Evolutionary conservation across 92 coral and sea anemone genomes (phyloP), one percentile per base, ranked within the genome.

Genomic region (Porites lobata): DNA sequence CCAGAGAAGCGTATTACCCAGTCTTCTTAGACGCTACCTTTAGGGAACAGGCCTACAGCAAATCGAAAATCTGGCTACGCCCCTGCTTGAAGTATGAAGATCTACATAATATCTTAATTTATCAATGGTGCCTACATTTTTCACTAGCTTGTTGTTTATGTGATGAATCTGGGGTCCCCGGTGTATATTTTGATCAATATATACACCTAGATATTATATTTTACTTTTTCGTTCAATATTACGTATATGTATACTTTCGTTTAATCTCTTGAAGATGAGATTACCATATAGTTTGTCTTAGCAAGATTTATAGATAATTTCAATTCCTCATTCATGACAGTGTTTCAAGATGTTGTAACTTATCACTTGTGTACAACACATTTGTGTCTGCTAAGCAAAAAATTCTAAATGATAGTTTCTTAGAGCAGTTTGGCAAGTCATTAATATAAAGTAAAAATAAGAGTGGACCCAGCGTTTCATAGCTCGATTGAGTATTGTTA

Each of bases 311-410:
- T 26, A 18, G 90, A 76, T 80, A 47, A 15, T 11, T 77, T 50
- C 24, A 90, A 50, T 81, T 86, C 91, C 1, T 75, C 73, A 74
- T 77, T 92, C 38, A 83, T 75, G 9, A 65, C 57, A 22, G 24
- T 15, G 24, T 51, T 52, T 87, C 81, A 26, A 87, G 79, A n/a
- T 51, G 54, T 1, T 74, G 56, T 9, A 38, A 7, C 10, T 77
- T 76, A 51, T 87, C 76, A 19, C 57, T 7, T 7, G 92, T 67
- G 62, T 74, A 88, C 24, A 89, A 85, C 1, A 89, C 58, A 63
- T 86, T 78, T 12, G 84, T 86, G 65, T 91, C 88, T 26, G 29
- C 79, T 91, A 91, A 1, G 91, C 94, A 87, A 91, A 91, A 91
- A 26, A 91, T 69, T 29, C 86, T 47, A 62, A 88, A 87, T 2